A percentile compares a stretch with the other conserved stretches of the same genome.
phyloP scores from a whole-genome alignment of 2,797 vertebrate species.

The Orestias chungarensis region DNA sequence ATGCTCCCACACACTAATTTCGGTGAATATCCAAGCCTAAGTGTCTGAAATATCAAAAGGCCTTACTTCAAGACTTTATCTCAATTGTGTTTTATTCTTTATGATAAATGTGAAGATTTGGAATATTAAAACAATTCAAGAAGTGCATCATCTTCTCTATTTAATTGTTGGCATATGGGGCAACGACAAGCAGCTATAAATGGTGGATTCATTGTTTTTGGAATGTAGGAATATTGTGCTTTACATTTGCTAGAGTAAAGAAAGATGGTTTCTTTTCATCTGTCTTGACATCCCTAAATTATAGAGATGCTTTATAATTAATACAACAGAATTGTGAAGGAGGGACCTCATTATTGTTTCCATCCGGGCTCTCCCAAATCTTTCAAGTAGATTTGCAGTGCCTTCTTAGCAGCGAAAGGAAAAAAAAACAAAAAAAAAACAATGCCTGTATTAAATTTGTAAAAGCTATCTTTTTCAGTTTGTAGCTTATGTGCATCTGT shows the following conservation, averaged over 20 bases:
- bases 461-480: neutral
- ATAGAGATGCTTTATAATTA: slow-evolving; percentile 3
- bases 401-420: neutral
- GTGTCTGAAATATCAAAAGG: neutral
- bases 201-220: neutral
- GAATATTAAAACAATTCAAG: neutral
- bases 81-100: neutral
- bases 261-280: neutral
- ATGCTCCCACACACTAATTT: neutral
- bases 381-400: neutral
- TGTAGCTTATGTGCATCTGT: neutral
- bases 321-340: neutral
- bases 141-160: neutral
- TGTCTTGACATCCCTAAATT: slow-evolving; percentile 1
- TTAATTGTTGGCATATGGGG: neutral
- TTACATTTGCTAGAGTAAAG: neutral
- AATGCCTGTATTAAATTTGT: neutral
- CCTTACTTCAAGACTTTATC: neutral
- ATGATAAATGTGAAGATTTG: neutral
- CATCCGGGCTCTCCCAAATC: neutral
- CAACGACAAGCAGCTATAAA: neutral
- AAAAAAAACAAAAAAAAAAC: neutral
- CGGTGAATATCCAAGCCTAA: neutral
- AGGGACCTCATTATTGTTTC: neutral
- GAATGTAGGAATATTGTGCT: neutral